Evolutionary conservation across 2,113 vertebrate species (phyloP).

Genomic region (Poeciliopsis turrubarensis): DNA sequence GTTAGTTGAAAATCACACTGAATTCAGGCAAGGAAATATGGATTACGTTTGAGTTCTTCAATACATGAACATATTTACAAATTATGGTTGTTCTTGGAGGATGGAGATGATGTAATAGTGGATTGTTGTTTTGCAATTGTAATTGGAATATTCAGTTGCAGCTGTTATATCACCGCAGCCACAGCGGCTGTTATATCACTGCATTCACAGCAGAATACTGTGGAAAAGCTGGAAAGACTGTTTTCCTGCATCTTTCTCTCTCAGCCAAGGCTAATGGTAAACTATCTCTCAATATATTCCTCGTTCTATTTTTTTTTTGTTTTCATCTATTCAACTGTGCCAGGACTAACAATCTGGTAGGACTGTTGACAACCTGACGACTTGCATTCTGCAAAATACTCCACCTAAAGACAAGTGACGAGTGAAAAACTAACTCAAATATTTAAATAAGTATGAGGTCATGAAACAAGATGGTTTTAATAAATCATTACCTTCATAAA

Average conservation of each 20-base stretch:
- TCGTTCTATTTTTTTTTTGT: no score
- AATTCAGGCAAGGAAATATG: slow-evolving; percentile 9
- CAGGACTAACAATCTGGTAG: no score
- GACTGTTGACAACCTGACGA: no score
- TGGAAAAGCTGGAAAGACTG: slow-evolving; percentile 27
- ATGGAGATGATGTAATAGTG: slow-evolving; percentile 19
- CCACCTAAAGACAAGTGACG: no score
- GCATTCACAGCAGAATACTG: slow-evolving; percentile 18
- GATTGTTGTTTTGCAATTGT: slow-evolving; percentile 37
- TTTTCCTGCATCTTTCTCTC: slow-evolving; percentile 21
- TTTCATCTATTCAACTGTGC: no score
- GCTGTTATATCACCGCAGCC: slow-evolving; percentile 21
- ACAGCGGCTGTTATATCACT: slow-evolving; percentile 24
- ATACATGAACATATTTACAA: slow-evolving; percentile 11
- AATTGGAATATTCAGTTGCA: slow-evolving; percentile 28
- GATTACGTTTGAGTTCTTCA: slow-evolving; percentile 1
- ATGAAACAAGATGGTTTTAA: no score
- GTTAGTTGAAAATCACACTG: not conserved
- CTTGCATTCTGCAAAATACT: no score
- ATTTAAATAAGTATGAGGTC: no score
- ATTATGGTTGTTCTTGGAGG: slow-evolving; percentile 17
- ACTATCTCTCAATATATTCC: no score
- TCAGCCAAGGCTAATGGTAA: slow-evolving; percentile 42
- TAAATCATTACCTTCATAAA: no score
- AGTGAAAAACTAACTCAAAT: no score